Evolutionary conservation across 2,888 invertebrate species (phyloP), one percentile per base, ranked within the genome.

Genomic region (Eumerus sabulonum): DNA sequence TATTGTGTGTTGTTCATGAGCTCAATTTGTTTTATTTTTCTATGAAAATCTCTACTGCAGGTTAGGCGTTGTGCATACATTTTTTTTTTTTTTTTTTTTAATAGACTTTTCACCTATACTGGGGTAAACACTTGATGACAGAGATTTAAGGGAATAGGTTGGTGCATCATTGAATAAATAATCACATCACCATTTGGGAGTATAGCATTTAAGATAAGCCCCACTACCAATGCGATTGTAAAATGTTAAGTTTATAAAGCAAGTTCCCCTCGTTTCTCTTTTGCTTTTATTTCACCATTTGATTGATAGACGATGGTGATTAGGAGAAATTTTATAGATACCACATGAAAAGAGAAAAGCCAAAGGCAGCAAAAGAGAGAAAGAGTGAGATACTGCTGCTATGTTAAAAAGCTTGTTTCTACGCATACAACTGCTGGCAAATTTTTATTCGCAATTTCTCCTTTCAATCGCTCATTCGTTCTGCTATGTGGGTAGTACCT

Each of bases 141-240:
- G 57, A 47, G 63, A 56, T 63, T 56, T 62, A 13, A 77, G 77
- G 77, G 77, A 73, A 77, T 72, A 73, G 62, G 7, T n/a, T n/a
- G n/a, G n/a, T n/a, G n/a, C n/a, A n/a, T n/a, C n/a, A n/a, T n/a
- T n/a, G n/a, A n/a, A n/a, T n/a, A n/a, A n/a, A n/a, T n/a, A n/a
- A n/a, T n/a, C n/a, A n/a, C n/a, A n/a, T n/a, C n/a, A n/a, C n/a
- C n/a, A n/a, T n/a, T n/a, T n/a, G n/a, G n/a, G n/a, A n/a, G n/a
- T n/a, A n/a, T n/a, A n/a, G n/a, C n/a, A n/a, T 42, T 54, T 71
- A 60, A 60, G 45, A 45, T 72, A 59, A 72, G 72, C 73, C 72
- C 72, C 67, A 72, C 63, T 38, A 72, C 57, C 57, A 45, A 72
- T 72, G 67, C 59, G 67, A 77, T 72, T 72, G 57, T 60, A 48